Evolutionary conservation across 2,888 invertebrate species (phyloP), one percentile per base, ranked within the genome.

Genomic region (Incurvaria masculella): DNA sequence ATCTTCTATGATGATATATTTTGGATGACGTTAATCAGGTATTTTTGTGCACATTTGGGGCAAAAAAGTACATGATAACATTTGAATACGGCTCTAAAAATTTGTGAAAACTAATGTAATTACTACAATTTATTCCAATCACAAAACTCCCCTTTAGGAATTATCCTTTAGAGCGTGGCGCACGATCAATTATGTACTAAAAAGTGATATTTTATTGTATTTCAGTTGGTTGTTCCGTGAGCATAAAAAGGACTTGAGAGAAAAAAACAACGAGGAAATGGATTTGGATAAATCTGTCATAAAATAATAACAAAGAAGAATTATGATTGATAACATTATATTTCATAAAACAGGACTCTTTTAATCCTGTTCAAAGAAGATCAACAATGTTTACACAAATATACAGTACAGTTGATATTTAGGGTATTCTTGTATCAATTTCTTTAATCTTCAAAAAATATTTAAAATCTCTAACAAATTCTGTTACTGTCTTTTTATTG

Each of bases 151-250:
- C 11, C 11, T 11, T n/a, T 14, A 6, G 11, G 11, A 40, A 16
- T 40, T 42, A 42, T 11, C 20, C 10, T 42, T 40, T 16, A n/a
- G 16, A 40, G 16, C 16, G 40, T 44, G 17, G 6, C 6, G 14
- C 14, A 10, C 17, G 6, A n/a, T 40, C 17, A 40, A 10, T 40
- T 40, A 6, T 40, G 14, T 16, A 16, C 16, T 44, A 40, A 6
- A 16, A n/a, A n/a, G 40, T n/a, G 11, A 40, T 40, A 14, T n/a
- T 40, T 40, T 40, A 16, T 16, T 14, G 6, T 40, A 40, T 14
- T 45, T 45, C 38, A 45, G 45, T 20, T 45, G 38, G 33, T 45
- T 45, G 19, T 17, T 38, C 5, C 33, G 33, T 19, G 19, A 45
- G 16, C 16, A 45, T 19, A 45, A 19, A 38, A 45, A 23, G n/a